Conservation (phyloP, 2,113 vertebrate genomes). For the Ailuropoda melanoleuca region DNA sequence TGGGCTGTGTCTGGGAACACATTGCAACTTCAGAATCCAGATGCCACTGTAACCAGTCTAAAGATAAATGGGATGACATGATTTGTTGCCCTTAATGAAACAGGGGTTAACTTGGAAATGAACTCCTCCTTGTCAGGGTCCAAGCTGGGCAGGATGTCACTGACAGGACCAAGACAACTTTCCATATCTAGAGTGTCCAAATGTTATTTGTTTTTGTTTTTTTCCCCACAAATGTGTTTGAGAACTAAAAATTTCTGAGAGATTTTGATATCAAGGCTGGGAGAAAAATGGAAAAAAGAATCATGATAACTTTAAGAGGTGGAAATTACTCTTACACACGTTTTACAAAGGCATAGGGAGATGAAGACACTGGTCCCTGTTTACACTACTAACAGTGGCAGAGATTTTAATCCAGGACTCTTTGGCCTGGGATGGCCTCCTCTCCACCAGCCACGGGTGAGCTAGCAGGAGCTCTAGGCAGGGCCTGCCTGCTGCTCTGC, state of each 20-base stretch:
- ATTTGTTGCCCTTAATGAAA: background rate
- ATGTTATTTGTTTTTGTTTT: background rate
- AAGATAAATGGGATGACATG: background rate
- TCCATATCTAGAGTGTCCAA: background rate
- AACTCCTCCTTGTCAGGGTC: background rate
- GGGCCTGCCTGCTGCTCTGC: background rate
- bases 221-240: background rate
- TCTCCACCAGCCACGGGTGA: background rate
- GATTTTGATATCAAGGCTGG: background rate
- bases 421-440: background rate
- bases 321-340: background rate
- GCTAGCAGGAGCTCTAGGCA: background rate
- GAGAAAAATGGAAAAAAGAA: background rate
- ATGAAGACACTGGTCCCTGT: background rate
- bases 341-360: background rate
- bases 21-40: background rate
- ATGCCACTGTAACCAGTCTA: background rate
- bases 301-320: background rate
- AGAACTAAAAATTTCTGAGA: conserved; percentile 21
- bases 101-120: background rate
- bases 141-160: background rate
- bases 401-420: background rate
- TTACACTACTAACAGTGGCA: background rate
- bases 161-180: background rate
- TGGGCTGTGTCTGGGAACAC: background rate